A percentile compares a stretch with the other conserved stretches of the same genome.
Conservation (phyloP, 92 coral and sea anemone genomes). For the Scolanthus callimorphus region DNA sequence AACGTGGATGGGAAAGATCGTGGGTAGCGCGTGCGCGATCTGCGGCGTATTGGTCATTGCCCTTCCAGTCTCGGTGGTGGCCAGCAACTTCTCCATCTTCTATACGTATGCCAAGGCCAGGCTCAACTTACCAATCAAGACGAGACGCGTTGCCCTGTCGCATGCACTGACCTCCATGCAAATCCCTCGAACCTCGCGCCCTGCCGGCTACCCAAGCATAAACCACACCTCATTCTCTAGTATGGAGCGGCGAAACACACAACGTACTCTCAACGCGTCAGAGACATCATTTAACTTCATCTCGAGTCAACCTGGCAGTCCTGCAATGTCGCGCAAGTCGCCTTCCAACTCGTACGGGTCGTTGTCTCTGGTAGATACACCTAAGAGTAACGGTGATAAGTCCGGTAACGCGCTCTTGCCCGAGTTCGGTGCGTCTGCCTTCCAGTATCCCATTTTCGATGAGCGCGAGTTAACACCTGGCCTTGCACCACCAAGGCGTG, state of each 20-base stretch:
- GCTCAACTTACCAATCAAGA: constrained; percentile 91
- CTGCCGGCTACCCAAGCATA: constrained; percentile 29
- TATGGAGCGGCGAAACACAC: constrained; percentile 65
- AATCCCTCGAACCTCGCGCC: constrained; percentile 45
- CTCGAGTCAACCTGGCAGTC: constrained; percentile 21
- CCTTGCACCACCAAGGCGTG: constrained; percentile 49
- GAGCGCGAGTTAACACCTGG: constrained; percentile 27
- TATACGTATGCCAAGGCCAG: constrained; percentile 99
- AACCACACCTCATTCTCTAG: constrained; percentile 67
- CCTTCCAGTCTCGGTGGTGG: constrained; percentile 94
- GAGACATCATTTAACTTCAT: constrained; percentile 45
- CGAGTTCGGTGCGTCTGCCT: constrained; percentile 31
- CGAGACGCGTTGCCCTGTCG: constrained; percentile 79
- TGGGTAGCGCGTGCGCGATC: constrained; percentile 96
- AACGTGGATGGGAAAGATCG: constrained; percentile 94
- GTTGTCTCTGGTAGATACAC: constrained; percentile 9
- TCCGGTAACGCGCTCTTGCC: constrained; percentile 60
- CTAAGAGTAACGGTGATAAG: constrained; percentile 8
- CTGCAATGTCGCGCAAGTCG: constrained; percentile 13
- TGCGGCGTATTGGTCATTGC: constrained; percentile 99
- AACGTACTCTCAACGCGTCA: constrained; percentile 53
- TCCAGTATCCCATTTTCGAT: constrained; percentile 13
- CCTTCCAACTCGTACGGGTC: constrained; percentile 19
- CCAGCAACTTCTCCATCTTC: constrained; percentile 88
- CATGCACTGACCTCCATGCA: constrained; percentile 92